Percentiles rank a stretch among this genome's conserved stretches.
Conservation (phyloP, 2,113 vertebrate species). For the Notothenia coriiceps region DNA sequence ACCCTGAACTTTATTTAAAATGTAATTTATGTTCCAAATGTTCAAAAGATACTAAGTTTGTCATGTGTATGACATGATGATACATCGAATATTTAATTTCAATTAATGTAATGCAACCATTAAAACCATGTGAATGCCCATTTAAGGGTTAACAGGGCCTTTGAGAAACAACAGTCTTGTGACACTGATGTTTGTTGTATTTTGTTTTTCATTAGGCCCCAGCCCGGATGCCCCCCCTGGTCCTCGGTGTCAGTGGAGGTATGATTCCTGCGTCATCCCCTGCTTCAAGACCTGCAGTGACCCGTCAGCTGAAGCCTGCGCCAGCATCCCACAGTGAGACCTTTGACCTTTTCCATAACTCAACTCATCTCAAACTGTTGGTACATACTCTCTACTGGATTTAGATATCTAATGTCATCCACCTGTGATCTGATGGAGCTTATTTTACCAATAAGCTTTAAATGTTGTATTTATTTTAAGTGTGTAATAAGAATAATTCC, state of each 20-base stretch:
- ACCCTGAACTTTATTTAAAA: neutral
- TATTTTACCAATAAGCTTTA: neutral
- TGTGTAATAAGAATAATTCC: too few species aligned
- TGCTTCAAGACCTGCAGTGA: slow-evolving; percentile 96
- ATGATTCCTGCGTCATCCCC: slow-evolving; percentile 90
- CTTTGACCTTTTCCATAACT: slow-evolving; percentile 6
- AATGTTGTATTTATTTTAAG: neutral
- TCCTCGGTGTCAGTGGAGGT: slow-evolving; percentile 92
- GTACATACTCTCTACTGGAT: neutral
- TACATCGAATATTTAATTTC: too few species aligned
- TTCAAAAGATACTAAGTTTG: too few species aligned
- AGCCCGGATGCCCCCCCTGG: slow-evolving; percentile 70
- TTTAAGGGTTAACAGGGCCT: neutral
- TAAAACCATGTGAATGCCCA: too few species aligned
- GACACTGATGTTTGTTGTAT: slow-evolving; percentile 1
- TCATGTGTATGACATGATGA: too few species aligned
- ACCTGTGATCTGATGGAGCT: neutral
- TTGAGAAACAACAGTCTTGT: neutral
- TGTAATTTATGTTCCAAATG: neutral
- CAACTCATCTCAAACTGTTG: neutral
- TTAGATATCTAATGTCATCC: neutral
- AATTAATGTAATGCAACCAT: too few species aligned
- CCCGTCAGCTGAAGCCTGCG: slow-evolving; percentile 87
- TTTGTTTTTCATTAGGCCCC: slow-evolving; percentile 80
- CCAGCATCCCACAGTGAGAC: slow-evolving; percentile 89